Conservation (phyloP, 2,113 vertebrate genomes). For the Phalacrocorax carbo region DNA sequence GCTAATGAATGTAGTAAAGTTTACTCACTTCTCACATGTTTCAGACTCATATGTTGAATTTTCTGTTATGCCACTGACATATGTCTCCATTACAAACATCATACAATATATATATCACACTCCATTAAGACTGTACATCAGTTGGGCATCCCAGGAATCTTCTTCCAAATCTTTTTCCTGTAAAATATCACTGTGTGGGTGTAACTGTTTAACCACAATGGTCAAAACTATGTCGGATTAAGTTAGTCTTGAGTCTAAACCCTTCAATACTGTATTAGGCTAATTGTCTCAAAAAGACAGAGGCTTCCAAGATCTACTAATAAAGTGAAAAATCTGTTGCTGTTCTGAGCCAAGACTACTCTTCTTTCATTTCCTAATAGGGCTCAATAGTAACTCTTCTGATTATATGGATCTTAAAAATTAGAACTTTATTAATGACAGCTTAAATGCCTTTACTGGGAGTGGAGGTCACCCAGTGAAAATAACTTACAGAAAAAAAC, state of each 20-base stretch:
- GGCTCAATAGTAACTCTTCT: neutral
- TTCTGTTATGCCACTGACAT: neutral
- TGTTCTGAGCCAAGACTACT: neutral
- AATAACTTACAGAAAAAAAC: neutral
- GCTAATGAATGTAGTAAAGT: neutral
- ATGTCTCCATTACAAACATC: neutral
- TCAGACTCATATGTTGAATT: neutral
- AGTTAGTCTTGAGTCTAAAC: neutral
- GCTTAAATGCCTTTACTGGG: neutral
- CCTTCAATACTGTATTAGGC: neutral
- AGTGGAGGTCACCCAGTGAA: neutral
- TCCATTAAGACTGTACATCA: neutral
- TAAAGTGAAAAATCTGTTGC: neutral
- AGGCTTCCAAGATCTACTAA: neutral
- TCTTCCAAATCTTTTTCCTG: neutral
- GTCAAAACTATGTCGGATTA: neutral
- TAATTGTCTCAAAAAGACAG: neutral
- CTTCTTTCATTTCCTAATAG: neutral
- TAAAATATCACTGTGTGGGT: neutral
- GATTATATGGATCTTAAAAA: neutral
- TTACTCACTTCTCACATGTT: neutral
- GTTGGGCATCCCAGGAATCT: neutral
- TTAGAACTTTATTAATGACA: neutral
- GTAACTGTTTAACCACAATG: neutral
- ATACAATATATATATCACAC: fast-evolving